Base-by-base conservation (phyloP, 2,113 vertebrate species). In the Oncorhynchus nerka region DNA sequence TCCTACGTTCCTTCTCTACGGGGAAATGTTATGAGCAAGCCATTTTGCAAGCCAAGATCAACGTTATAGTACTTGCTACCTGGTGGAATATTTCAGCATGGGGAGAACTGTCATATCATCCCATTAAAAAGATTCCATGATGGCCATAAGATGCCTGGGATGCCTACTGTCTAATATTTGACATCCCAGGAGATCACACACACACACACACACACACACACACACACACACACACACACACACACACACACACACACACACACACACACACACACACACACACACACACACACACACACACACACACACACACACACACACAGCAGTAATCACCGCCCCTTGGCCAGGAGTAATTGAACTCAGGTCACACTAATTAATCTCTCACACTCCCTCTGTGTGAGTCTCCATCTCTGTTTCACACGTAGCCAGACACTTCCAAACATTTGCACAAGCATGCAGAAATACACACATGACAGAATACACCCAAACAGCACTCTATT, bases 341-440 rank as follows among this genome's bases (percentile, higher is more conserved):
- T 68, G 77, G 69, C 70, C 71, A 61, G 68, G 77, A 49, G 73
- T 87, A 86, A 90, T 89, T 87, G 87, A 68, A 86, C 75, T 84
- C 77, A 70, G 72, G 82, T 87, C 79, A 80, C 83, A 82, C 81
- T 85, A 86, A 89, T 90, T 85, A 86, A 81, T 85, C 80, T 83
- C 79, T 76, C 75, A 61, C 77, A 71, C 77, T 75, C 77, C 74
- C 64, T 77, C 57, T 74, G 61, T 78, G 78, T 68, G 77, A 61
- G 39, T 22, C 8, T 68, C 26, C 75, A 64, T 74, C 59, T 70
- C 62, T 71, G 67, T 77, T 73, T 81, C 70, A 79, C 84, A 80
- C 73, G 55, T 71, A 74, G 15, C 49, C 73, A 66, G 22, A 83
- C 79, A 78, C 62, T 74, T 75, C 77, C 68, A 75, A 68, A 78